Percentiles rank a stretch among this genome's conserved stretches.
These are phyloP conservation scores for Octodon degus DNA, from an alignment of 2,113 vertebrate species.

Conservation along the genomic window DNA sequence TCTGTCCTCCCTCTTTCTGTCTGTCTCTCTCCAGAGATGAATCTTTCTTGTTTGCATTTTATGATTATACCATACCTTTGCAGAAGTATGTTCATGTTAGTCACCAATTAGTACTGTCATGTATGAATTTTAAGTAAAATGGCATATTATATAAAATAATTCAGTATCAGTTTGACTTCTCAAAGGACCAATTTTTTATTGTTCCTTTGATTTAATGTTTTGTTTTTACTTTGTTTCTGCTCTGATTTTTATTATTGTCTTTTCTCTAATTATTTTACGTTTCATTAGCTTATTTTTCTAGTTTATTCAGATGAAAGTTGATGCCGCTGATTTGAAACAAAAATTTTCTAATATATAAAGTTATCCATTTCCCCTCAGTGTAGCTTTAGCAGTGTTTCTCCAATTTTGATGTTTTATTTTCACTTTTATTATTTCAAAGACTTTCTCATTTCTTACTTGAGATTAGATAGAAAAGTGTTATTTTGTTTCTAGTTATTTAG, in stretches of 20 bases:
- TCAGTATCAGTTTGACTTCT: not conserved
- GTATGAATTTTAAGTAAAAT: not conserved
- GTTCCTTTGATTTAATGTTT: not conserved
- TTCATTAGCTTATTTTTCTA: not conserved
- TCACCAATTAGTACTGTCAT: not conserved
- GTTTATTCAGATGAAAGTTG: not conserved
- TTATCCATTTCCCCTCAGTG: not conserved
- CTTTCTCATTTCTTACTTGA: not conserved
- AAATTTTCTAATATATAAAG: not conserved
- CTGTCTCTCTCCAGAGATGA: not conserved
- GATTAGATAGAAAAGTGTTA: not conserved
- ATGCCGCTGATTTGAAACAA: not conserved
- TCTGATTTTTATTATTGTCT: conserved; percentile 12
- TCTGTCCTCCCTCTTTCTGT: not conserved
- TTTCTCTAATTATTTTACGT: not conserved
- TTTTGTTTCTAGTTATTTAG: not conserved
- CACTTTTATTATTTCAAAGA: not conserved
- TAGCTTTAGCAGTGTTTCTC: not conserved
- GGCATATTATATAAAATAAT: not conserved
- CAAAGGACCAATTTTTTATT: not conserved
- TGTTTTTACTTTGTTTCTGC: not conserved
- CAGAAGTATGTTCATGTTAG: not conserved
- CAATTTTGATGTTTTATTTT: not conserved
- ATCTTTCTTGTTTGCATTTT: not conserved
- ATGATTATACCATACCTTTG: not conserved